Conservation (phyloP, 2,888 invertebrate genomes). For the Ormyrus nitidulus region DNA sequence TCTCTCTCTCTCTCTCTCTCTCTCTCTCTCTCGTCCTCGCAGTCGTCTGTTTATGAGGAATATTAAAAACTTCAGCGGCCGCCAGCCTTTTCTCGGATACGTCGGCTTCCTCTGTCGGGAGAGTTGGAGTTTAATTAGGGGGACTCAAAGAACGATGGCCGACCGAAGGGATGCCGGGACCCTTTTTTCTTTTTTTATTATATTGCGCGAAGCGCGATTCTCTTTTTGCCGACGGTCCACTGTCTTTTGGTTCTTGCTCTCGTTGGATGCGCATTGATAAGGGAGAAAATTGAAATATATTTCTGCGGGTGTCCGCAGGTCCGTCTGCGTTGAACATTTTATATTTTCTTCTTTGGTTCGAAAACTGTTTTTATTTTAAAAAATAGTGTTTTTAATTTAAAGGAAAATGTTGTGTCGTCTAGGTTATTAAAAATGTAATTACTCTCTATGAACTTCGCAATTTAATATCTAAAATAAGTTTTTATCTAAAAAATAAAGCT, state of each 20-base stretch:
- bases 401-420: too few relatives aligned
- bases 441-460: too few relatives aligned
- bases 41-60: conserved; percentile 70
- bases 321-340: not conserved
- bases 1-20: conserved; percentile 1
- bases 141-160: conserved; percentile 42
- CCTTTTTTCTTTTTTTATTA: conserved; percentile 2
- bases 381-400: too few relatives aligned
- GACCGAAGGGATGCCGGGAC: conserved; percentile 22
- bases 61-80: conserved; percentile 73
- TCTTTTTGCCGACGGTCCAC: not conserved
- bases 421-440: too few relatives aligned
- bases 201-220: not conserved
- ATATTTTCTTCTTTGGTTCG: not conserved
- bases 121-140: conserved; percentile 51
- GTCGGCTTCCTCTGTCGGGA: not conserved
- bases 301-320: too few relatives aligned
- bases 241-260: not conserved
- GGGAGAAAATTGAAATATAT: conserved; percentile 43
- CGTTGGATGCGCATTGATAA: conserved; percentile 14
- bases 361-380: not conserved
- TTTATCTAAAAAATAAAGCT: too few relatives aligned
- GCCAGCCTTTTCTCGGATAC: conserved; percentile 49
- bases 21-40: conserved; percentile 16
- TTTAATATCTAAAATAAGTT: too few relatives aligned